Evolutionary conservation across 2,888 invertebrate species (phyloP).

Genomic region (Cheilosia impressa): DNA sequence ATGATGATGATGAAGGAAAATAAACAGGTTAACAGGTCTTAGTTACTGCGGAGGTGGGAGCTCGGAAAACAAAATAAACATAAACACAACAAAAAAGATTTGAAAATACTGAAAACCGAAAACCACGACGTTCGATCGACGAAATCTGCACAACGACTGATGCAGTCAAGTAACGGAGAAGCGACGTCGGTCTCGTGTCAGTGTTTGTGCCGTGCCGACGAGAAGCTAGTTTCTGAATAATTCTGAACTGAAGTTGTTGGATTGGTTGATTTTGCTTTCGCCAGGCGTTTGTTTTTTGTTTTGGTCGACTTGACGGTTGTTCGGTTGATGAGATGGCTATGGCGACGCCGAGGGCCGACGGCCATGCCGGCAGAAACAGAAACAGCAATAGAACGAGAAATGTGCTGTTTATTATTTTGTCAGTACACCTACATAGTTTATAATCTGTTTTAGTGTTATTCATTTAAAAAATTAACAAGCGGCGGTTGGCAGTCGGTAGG

Average conservation of each 20-base stretch:
- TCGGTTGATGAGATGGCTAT: neutral
- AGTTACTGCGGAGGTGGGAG: slow-evolving; percentile 4
- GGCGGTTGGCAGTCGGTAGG: too few relatives aligned
- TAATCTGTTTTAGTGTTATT: too few relatives aligned
- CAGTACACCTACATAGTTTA: too few relatives aligned
- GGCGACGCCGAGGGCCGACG: neutral
- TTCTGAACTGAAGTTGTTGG: neutral
- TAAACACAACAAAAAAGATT: slow-evolving; percentile 1
- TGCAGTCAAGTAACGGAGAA: neutral
- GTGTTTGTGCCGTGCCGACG: neutral
- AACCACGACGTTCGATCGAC: slow-evolving; percentile 35
- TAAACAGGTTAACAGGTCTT: slow-evolving; percentile 4
- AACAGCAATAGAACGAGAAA: neutral
- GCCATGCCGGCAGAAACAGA: neutral
- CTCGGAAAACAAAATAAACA: neutral
- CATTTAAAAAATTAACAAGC: too few relatives aligned
- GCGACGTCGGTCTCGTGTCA: neutral
- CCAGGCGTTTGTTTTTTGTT: neutral
- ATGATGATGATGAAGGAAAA: neutral
- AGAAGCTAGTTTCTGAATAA: neutral
- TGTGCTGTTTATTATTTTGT: neutral
- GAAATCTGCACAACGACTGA: slow-evolving; percentile 56
- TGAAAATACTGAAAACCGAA: neutral
- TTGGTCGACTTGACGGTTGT: neutral
- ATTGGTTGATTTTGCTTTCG: neutral